Evolutionary conservation across 1,140 invertebrate species (phyloP).

Genomic region (Drosophila malerkotliana): DNA sequence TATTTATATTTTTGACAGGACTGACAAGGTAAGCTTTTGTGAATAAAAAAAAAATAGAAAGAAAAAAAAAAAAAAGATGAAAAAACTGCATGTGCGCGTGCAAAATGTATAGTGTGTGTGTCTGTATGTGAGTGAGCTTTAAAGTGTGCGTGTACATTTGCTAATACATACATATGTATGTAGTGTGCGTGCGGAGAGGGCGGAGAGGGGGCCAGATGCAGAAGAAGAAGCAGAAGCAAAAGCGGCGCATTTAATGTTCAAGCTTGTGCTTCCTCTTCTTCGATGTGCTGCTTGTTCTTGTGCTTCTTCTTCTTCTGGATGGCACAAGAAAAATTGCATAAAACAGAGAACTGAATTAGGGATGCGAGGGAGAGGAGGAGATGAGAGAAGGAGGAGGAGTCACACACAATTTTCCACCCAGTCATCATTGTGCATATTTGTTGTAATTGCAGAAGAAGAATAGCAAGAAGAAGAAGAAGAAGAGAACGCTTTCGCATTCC

Average conservation of each 20-base stretch:
- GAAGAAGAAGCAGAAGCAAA: neutral
- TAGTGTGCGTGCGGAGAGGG: neutral
- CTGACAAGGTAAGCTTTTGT: slow-evolving; percentile 2
- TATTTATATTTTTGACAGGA: slow-evolving; percentile 6
- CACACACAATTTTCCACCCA: neutral
- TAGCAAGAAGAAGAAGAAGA: no score
- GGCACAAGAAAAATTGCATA: slow-evolving; percentile 3
- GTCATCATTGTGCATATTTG: neutral
- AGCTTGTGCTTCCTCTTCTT: neutral
- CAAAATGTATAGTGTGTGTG: neutral
- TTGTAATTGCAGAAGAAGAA: neutral
- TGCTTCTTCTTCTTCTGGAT: neutral
- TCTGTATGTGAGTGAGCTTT: neutral
- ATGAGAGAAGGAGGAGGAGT: no score
- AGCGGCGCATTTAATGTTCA: slow-evolving; percentile 7
- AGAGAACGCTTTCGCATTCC: neutral
- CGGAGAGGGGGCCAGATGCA: neutral
- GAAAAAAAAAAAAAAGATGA: neutral
- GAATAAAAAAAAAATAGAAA: neutral
- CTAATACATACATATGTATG: neutral
- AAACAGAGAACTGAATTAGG: neutral
- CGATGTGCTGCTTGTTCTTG: neutral
- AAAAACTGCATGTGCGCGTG: neutral
- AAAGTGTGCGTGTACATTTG: neutral
- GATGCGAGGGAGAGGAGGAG: neutral